Conservation (phyloP, 2,113 vertebrate genomes). For the Origma solitaria region DNA sequence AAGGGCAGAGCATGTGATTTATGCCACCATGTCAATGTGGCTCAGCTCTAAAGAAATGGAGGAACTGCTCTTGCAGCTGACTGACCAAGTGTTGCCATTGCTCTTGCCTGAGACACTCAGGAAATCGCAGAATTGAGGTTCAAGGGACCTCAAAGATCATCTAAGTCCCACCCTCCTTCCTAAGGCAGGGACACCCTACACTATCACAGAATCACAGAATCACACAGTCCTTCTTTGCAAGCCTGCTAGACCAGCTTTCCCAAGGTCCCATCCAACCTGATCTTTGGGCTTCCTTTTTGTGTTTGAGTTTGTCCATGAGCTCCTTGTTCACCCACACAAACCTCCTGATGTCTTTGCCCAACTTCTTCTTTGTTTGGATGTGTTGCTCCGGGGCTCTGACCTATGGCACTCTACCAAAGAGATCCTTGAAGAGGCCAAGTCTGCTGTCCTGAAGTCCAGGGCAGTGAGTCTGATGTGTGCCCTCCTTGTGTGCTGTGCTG, state of each 20-base stretch:
- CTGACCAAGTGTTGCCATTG: background rate
- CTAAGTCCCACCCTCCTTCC: background rate
- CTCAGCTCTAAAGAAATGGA: background rate
- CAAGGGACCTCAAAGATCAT: background rate
- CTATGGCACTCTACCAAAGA: background rate
- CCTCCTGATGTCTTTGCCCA: background rate
- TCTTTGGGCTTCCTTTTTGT: background rate
- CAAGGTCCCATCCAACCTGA: background rate
- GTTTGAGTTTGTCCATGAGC: background rate
- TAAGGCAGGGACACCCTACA: background rate
- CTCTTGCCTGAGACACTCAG: background rate
- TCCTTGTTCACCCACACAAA: background rate
- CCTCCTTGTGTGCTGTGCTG: background rate
- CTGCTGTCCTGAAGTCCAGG: background rate
- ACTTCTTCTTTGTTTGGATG: background rate
- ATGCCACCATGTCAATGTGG: background rate
- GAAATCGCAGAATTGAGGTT: background rate
- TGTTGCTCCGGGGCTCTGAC: background rate
- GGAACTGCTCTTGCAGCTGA: background rate
- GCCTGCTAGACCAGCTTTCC: background rate
- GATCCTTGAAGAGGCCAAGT: background rate
- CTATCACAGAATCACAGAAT: background rate
- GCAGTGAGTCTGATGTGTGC: background rate
- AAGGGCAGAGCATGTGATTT: background rate
- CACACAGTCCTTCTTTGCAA: background rate